phyloP scores from a whole-genome alignment of 2,113 vertebrate genomes.

The Tringa solitaria region DNA sequence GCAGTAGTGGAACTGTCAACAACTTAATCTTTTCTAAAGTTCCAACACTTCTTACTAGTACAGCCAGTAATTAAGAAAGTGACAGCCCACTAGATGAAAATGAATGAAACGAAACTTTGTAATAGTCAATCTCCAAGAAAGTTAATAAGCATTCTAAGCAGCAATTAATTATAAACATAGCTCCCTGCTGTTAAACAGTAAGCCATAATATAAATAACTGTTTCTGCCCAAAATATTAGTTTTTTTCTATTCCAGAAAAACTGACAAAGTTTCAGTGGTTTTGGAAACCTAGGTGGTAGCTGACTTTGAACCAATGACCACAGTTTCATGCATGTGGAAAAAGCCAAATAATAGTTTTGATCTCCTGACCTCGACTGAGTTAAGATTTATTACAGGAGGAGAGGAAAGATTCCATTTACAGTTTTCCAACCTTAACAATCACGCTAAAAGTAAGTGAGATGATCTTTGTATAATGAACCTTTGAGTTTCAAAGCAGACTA shows the following conservation, averaged over 20 bases:
- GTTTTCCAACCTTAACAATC: not conserved
- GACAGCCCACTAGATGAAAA: not conserved
- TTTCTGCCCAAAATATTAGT: not conserved
- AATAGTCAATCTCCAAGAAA: not conserved
- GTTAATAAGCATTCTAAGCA: not conserved
- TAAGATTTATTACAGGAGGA: not conserved
- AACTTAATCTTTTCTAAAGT: not conserved
- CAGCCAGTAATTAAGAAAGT: not conserved
- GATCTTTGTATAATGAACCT: not conserved
- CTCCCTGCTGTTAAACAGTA: not conserved
- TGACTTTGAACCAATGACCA: not conserved
- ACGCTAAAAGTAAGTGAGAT: not conserved
- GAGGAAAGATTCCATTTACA: not conserved
- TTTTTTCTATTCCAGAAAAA: not conserved
- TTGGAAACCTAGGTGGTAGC: not conserved
- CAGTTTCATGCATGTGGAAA: not conserved
- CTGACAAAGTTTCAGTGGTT: not conserved
- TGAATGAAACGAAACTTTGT: not conserved
- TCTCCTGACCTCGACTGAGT: not conserved
- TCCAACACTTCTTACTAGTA: not conserved
- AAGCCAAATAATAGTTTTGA: not conserved
- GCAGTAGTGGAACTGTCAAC: not conserved
- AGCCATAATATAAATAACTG: not conserved
- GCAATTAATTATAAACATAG: not conserved
- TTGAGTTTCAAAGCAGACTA: not conserved